Evolutionary conservation across 2,113 vertebrate species (phyloP).

Genomic region (Octodon degus): DNA sequence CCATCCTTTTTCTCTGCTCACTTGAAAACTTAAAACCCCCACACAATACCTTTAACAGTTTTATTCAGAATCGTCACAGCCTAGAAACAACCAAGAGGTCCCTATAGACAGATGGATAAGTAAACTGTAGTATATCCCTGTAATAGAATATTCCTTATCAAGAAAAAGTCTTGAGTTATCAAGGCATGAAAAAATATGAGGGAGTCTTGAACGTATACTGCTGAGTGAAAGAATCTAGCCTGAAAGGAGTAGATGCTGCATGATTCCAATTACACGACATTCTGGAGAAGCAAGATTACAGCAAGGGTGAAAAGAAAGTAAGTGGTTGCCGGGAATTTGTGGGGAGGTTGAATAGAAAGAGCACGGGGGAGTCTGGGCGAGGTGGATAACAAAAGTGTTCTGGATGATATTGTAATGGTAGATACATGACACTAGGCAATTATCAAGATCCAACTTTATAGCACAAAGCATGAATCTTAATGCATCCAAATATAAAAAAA

Average conservation of each 20-base stretch:
- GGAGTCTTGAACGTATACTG: not conserved
- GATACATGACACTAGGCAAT: not conserved
- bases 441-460: not conserved
- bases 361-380: not conserved
- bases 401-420: not conserved
- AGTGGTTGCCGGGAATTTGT: not conserved
- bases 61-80: not conserved
- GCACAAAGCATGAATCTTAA: not conserved
- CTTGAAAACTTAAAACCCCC: not conserved
- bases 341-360: not conserved
- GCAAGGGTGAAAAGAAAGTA: not conserved
- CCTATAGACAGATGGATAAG: not conserved
- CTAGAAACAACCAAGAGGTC: not conserved
- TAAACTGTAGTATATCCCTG: not conserved
- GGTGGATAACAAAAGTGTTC: not conserved
- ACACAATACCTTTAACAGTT: not conserved
- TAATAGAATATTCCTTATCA: not conserved
- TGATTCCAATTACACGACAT: not conserved
- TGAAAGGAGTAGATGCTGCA: not conserved
- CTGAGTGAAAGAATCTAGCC: not conserved
- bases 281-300: not conserved
- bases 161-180: not conserved
- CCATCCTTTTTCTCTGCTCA: not conserved
- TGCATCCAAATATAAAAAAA: not conserved
- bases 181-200: not conserved